These are phyloP conservation scores for Sarcophaga caerulescens DNA, from an alignment of 2,888 invertebrate species.

Conservation along the genomic window DNA sequence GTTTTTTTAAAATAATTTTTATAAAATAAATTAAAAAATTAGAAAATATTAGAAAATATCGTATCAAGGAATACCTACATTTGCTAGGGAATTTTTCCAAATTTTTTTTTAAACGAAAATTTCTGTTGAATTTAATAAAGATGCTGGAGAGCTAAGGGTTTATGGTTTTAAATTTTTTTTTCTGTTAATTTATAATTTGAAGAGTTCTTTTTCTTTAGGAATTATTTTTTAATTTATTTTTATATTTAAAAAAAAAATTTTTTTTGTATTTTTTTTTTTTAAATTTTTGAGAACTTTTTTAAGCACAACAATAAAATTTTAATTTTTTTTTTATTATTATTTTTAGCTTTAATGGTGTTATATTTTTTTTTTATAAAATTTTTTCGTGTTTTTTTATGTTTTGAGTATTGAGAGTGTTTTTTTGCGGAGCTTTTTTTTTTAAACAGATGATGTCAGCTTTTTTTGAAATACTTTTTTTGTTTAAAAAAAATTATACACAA, in stretches of 20 bases:
- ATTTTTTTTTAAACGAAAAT: too few species aligned
- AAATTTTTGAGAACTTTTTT: not conserved
- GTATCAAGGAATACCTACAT: not conserved
- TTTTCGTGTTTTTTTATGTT: slow-evolving; percentile 44
- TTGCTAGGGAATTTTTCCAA: not conserved
- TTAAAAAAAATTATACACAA: not conserved
- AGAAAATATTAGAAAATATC: too few species aligned
- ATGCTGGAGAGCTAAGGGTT: not conserved
- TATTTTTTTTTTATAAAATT: slow-evolving; percentile 31
- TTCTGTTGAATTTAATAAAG: not conserved
- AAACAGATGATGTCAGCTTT: slow-evolving; percentile 67
- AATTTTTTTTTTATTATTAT: slow-evolving; percentile 38
- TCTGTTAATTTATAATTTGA: too few species aligned
- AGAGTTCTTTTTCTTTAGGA: not conserved
- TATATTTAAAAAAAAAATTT: slow-evolving; percentile 2
- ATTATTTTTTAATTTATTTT: not conserved
- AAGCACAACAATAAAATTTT: not conserved
- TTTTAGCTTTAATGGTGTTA: slow-evolving; percentile 21
- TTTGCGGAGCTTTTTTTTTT: slow-evolving; percentile 29
- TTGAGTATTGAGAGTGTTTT: slow-evolving; percentile 3
- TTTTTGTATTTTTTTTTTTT: slow-evolving; percentile 9
- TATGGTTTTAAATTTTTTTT: not conserved
- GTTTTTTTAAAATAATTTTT: too few species aligned
- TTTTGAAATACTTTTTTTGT: slow-evolving; percentile 23
- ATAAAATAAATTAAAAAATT: too few species aligned